Evolutionary conservation across 2,113 vertebrate genomes (phyloP), one percentile per base, ranked within the genome.

Genomic region (Cebidichthys violaceus): DNA sequence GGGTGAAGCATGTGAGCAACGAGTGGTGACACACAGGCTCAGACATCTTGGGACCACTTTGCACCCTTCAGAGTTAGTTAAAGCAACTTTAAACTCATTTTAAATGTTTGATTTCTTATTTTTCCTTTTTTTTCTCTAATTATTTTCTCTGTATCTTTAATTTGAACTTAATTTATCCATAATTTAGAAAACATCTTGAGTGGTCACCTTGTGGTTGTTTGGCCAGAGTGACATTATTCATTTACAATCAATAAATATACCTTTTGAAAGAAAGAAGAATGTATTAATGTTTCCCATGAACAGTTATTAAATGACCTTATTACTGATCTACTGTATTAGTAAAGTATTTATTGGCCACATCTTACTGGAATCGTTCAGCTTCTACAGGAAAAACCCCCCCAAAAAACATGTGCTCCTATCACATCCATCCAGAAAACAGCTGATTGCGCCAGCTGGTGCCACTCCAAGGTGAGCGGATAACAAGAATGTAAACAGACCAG

Each of bases 401-500:
- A 0, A 29, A 37, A 7, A 47, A 13, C 45, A 13, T 1, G 6
- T 31, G 35, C 50, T 45, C 50, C 64, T 29, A 2, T 77, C 22
- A 14, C 5, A 17, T 45, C n/a, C 0, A 59, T 9, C 13, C 27
- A 1, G 31, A 13, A 71, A 68, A 67, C 72, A 83, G 70, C 11
- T 37, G 69, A 71, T 31, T 66, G 33, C 52, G 73, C n/a, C 64
- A 78, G 57, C 83, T 43, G 41, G 9, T 84, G 62, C 35, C 20
- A 57, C 10, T 70, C 65, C 67, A 70, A 64, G 70, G 50, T 74
- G 84, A 86, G 52, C 0, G 60, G 61, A 74, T 65, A 31, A 31
- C 1, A 76, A 43, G 68, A 90, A 91, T 90, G 88, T 81, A 39
- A 89, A 89, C 78, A 87, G 76, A 90, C 90, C 71, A 52, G 77